Evolutionary conservation across 92 coral and sea anemone species (phyloP).

Genomic region (Paramuricea clavata): DNA sequence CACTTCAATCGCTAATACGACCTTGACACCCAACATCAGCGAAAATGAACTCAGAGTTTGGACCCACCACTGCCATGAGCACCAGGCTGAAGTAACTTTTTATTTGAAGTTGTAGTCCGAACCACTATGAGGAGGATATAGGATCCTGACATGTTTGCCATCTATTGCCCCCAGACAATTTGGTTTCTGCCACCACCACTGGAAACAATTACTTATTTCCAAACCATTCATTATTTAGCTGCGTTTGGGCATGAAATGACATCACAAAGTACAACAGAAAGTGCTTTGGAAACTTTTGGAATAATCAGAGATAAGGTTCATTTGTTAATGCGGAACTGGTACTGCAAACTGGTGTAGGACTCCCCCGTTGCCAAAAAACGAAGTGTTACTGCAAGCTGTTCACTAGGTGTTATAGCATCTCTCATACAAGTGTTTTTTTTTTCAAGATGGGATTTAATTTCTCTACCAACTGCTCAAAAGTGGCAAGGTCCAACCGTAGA

Average conservation of each 20-base stretch:
- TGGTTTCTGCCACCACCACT: conserved; percentile 62
- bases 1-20: conserved; percentile 77
- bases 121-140: conserved; percentile 57
- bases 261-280: conserved; percentile 23
- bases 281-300: conserved; percentile 61
- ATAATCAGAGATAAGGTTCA: conserved; percentile 59
- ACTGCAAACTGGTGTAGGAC: too few relatives aligned
- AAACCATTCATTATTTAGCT: conserved; percentile 9
- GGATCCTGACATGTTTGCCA: conserved; percentile 66
- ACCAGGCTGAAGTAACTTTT: conserved; percentile 76
- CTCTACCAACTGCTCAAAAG: conserved; percentile 27
- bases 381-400: conserved; percentile 73
- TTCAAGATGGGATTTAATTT: conserved; percentile 5
- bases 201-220: conserved; percentile 29
- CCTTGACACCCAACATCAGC: conserved; percentile 82
- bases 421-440: conserved; percentile 31
- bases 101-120: conserved; percentile 53
- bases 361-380: conserved; percentile 72
- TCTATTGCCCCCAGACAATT: conserved; percentile 72
- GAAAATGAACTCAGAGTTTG: conserved; percentile 68
- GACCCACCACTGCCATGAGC: conserved; percentile 70
- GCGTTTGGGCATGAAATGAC: conserved; percentile 48
- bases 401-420: conserved; percentile 62
- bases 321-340: conserved; percentile 68
- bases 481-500: conserved; percentile 35